Evolutionary conservation across 2,888 invertebrate genomes (phyloP).

Genomic region (Crocallis elinguaria): DNA sequence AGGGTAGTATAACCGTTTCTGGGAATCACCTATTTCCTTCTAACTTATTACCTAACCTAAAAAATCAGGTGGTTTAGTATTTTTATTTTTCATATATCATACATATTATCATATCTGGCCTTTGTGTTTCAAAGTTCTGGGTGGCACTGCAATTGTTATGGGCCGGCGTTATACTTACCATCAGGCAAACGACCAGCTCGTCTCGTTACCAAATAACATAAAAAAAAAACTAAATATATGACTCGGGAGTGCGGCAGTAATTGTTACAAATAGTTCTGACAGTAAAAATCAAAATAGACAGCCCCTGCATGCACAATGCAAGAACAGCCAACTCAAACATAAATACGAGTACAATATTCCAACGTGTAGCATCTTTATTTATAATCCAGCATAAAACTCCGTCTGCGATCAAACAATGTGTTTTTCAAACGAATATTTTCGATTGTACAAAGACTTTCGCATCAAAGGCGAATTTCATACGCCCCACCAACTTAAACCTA

Average conservation of each 20-base stretch:
- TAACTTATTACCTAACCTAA: not conserved
- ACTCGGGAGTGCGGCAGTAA: too few relatives aligned
- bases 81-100: too few relatives aligned
- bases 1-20: not conserved
- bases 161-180: too few relatives aligned
- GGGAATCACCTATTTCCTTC: not conserved
- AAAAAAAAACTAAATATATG: too few relatives aligned
- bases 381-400: conserved; percentile 10
- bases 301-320: not conserved
- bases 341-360: not conserved
- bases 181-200: too few relatives aligned
- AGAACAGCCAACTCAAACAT: not conserved
- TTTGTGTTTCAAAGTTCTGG: too few relatives aligned
- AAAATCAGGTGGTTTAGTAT: too few relatives aligned
- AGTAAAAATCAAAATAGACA: not conserved
- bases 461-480: conserved; percentile 28
- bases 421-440: conserved; percentile 25
- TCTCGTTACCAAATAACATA: too few relatives aligned
- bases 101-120: too few relatives aligned
- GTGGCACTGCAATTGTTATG: too few relatives aligned
- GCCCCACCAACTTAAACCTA: conserved; percentile 13
- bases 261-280: not conserved
- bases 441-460: conserved; percentile 27
- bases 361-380: not conserved
- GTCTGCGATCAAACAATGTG: conserved; percentile 24